phyloP scores from a whole-genome alignment of 2,113 vertebrate species.

The Penelope pileata region DNA sequence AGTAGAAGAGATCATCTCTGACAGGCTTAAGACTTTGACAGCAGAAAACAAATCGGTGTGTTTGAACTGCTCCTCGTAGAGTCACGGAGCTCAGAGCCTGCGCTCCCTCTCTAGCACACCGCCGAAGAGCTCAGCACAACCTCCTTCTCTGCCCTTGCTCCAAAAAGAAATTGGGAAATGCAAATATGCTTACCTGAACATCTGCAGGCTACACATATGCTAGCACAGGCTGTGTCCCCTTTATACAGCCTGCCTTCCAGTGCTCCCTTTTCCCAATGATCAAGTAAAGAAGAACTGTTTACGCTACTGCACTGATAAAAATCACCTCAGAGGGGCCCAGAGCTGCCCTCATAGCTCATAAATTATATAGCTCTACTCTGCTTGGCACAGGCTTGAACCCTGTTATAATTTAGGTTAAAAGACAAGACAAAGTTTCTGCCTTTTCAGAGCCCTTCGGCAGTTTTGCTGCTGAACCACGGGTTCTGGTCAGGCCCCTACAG shows the following conservation, averaged over 20 bases:
- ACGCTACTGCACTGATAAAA: conserved; percentile 63
- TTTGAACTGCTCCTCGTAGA: not conserved
- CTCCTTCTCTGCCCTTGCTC: not conserved
- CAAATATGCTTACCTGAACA: not conserved
- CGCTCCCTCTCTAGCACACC: not conserved
- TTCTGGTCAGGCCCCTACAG: conserved; percentile 56
- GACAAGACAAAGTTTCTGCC: conserved; percentile 43
- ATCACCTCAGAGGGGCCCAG: conserved; percentile 44
- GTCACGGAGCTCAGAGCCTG: rapidly evolving
- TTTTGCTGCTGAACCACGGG: conserved; percentile 63
- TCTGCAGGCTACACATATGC: not conserved
- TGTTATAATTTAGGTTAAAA: conserved; percentile 64
- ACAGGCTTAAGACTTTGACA: not conserved
- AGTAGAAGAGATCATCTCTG: not conserved
- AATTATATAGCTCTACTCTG: conserved; percentile 49
- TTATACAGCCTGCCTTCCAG: not conserved
- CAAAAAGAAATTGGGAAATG: not conserved
- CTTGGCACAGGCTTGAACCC: conserved; percentile 57
- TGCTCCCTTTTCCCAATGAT: not conserved
- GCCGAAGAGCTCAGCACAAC: not conserved
- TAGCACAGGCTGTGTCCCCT: not conserved
- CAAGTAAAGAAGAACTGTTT: conserved; percentile 35
- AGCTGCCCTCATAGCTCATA: conserved; percentile 43
- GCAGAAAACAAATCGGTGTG: rapidly evolving
- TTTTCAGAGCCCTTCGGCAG: conserved; percentile 56